These are phyloP conservation scores for Hirtodrosophila trivittata DNA, from an alignment of 2,888 invertebrate species.

Conservation along the genomic window DNA sequence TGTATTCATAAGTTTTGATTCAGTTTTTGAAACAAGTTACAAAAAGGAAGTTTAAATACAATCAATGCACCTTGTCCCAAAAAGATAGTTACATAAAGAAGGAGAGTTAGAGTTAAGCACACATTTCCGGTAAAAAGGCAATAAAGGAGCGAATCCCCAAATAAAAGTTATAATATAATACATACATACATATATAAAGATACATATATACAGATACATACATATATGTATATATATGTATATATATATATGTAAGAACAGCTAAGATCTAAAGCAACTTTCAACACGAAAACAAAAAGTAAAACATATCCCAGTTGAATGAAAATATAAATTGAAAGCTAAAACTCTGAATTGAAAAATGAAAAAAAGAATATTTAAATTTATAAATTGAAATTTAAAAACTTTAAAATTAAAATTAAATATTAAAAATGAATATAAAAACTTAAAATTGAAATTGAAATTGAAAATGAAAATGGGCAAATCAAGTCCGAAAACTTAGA, in stretches of 20 bases:
- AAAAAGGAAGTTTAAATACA: no score
- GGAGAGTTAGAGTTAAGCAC: no score
- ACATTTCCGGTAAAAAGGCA: conserved; percentile 34
- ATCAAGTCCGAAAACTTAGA: conserved; percentile 16
- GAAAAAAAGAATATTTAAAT: background rate
- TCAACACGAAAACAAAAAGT: no score
- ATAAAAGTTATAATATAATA: background rate
- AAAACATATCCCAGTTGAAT: conserved; percentile 29
- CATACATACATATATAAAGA: no score
- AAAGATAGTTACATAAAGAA: no score
- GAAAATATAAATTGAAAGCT: conserved; percentile 1
- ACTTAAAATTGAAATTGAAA: background rate
- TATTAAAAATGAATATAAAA: conserved; percentile 5
- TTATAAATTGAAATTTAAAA: background rate
- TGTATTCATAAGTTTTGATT: no score
- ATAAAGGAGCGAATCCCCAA: conserved; percentile 17
- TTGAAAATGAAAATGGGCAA: conserved; percentile 9
- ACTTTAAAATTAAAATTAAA: background rate
- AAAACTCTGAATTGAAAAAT: background rate
- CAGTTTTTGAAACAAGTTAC: no score
- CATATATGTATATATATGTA: no score
- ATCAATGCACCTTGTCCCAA: background rate
- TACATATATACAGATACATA: no score
- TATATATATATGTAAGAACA: conserved; percentile 5
- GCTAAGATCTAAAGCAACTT: conserved; percentile 1